phyloP scores from a whole-genome alignment of 2,888 invertebrate genomes.

The Scaptomyza reducta region DNA sequence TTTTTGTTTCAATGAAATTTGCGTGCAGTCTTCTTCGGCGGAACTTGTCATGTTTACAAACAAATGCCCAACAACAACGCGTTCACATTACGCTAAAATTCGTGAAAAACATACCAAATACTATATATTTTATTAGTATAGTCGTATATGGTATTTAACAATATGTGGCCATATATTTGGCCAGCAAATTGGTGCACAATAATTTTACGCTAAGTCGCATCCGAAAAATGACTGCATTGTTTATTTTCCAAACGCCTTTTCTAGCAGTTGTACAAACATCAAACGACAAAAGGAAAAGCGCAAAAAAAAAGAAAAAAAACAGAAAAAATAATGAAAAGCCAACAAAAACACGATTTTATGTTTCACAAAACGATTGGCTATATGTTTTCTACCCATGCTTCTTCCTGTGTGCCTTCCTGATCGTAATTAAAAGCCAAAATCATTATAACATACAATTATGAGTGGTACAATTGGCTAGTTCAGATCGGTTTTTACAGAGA shows the following conservation, averaged over 20 bases:
- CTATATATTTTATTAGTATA: constrained; percentile 30
- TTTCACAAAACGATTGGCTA: constrained; percentile 55
- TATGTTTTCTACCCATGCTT: constrained; percentile 19
- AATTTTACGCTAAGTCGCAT: constrained; percentile 56
- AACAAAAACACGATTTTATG: constrained; percentile 67
- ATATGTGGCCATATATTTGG: constrained; percentile 59
- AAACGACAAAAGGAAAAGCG: constrained; percentile 69
- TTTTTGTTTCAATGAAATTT: constrained; percentile 64
- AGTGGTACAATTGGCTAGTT: constrained; percentile 41
- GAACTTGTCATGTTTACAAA: constrained; percentile 79
- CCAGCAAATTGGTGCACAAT: constrained; percentile 57
- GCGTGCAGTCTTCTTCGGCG: constrained; percentile 50
- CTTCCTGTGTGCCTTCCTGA: constrained; percentile 37
- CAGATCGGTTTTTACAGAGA: background rate
- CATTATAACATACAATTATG: constrained; percentile 68
- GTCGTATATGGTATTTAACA: constrained; percentile 31
- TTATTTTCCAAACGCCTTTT: constrained; percentile 65
- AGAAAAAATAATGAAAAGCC: constrained; percentile 28
- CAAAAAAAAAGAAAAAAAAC: constrained; percentile 20
- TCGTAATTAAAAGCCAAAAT: constrained; percentile 65
- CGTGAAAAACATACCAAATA: constrained; percentile 33
- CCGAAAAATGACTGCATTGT: constrained; percentile 54
- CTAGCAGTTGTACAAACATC: constrained; percentile 68
- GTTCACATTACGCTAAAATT: constrained; percentile 57
- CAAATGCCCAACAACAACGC: constrained; percentile 41